These are phyloP conservation scores for Gobio occitaniae DNA, from an alignment of 2,797 vertebrate species.

Conservation along the genomic window DNA sequence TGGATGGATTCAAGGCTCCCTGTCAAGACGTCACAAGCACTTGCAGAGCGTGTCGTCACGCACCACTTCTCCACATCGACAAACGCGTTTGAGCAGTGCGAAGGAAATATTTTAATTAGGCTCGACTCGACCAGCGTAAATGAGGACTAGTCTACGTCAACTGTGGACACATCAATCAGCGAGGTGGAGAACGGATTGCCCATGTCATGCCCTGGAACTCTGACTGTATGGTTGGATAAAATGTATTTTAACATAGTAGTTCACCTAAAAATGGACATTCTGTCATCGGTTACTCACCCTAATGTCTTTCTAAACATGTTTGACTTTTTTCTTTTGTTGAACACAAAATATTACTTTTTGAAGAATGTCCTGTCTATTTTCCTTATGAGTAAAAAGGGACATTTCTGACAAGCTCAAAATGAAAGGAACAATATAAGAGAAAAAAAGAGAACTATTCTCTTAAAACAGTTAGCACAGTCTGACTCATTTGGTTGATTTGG, in stretches of 20 bases:
- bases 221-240: conserved; percentile 35
- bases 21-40: conserved; percentile 72
- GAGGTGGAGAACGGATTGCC: conserved; percentile 13
- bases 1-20: conserved; percentile 42
- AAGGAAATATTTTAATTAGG: conserved; percentile 55
- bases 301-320: background rate
- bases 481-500: conserved; percentile 74
- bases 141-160: conserved; percentile 35
- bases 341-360: background rate
- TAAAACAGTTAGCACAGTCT: conserved; percentile 61
- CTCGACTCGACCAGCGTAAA: conserved; percentile 30
- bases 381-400: background rate
- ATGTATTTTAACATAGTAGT: conserved; percentile 74
- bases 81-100: conserved; percentile 40
- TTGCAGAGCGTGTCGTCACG: conserved; percentile 75
- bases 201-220: conserved; percentile 17
- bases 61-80: conserved; percentile 76
- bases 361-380: background rate
- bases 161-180: conserved; percentile 33
- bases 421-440: background rate
- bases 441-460: background rate
- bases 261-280: conserved; percentile 65
- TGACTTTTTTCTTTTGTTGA: background rate
- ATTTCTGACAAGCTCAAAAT: background rate
- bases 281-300: background rate